phyloP scores from a whole-genome alignment of 2,888 invertebrate genomes.

The Eledone cirrhosa region DNA sequence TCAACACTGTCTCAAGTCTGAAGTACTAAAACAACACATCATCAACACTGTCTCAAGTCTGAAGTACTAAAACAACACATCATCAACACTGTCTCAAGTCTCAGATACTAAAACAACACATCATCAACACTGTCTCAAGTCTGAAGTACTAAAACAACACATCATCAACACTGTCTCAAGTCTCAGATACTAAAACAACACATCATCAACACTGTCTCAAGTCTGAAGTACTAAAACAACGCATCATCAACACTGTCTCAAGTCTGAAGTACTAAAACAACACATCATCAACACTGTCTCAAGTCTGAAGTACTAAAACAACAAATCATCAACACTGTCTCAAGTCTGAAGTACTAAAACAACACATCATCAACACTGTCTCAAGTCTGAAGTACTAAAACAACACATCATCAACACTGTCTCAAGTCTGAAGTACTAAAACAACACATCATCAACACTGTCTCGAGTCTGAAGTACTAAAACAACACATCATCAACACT shows the following conservation, averaged over 20 bases:
- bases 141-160: neutral
- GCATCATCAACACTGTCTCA: slow-evolving; percentile 81
- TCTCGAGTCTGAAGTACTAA: slow-evolving; percentile 68
- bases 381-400: neutral
- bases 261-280: neutral
- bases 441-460: slow-evolving; percentile 76
- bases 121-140: slow-evolving; percentile 78
- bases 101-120: neutral
- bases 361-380: slow-evolving; percentile 82
- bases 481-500: slow-evolving; percentile 76
- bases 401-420: slow-evolving; percentile 79
- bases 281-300: slow-evolving; percentile 82
- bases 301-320: neutral
- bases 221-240: neutral
- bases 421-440: slow-evolving; percentile 61
- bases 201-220: slow-evolving; percentile 80
- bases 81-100: slow-evolving; percentile 77
- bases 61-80: slow-evolving; percentile 47
- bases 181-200: neutral
- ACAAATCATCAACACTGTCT: slow-evolving; percentile 82
- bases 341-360: neutral
- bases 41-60: slow-evolving; percentile 77
- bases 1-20: slow-evolving; percentile 76
- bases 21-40: slow-evolving; percentile 60
- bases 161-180: slow-evolving; percentile 79